A percentile compares a stretch with the other conserved stretches of the same genome.
Evolutionary conservation across 1,140 invertebrate genomes (phyloP).

Genomic region (Megalopta genalis): DNA sequence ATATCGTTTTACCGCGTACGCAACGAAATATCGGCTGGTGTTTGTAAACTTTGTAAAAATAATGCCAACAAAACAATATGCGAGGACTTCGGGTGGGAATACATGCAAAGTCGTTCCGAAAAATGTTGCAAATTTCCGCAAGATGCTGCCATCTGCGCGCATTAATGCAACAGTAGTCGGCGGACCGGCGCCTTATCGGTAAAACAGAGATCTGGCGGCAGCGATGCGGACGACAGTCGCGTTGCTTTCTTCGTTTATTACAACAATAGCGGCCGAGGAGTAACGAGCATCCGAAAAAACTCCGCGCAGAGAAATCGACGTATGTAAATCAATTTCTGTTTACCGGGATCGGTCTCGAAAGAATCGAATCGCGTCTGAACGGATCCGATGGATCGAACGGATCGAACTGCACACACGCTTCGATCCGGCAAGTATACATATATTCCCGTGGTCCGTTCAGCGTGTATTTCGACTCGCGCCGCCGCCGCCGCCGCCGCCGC

Average conservation of each 20-base stretch:
- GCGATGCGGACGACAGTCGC: background rate
- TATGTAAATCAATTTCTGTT: too few relatives aligned
- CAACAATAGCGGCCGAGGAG: background rate
- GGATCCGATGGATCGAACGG: too few relatives aligned
- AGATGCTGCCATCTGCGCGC: conserved; percentile 53
- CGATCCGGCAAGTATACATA: too few relatives aligned
- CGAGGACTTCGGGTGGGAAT: background rate
- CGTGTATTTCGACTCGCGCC: too few relatives aligned
- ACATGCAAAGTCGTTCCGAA: background rate
- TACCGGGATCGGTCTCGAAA: background rate
- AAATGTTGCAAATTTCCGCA: conserved; percentile 36
- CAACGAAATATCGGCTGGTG: background rate
- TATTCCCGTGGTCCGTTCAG: too few relatives aligned
- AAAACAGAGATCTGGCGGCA: conserved; percentile 40
- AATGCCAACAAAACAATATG: background rate
- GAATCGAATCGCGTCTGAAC: too few relatives aligned
- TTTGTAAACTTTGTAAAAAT: background rate
- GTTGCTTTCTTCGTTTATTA: background rate
- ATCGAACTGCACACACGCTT: too few relatives aligned
- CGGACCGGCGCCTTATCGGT: conserved; percentile 19
- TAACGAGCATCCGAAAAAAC: background rate
- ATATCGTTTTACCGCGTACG: too few relatives aligned
- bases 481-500: too few relatives aligned
- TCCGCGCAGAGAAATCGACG: background rate
- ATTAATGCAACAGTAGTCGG: background rate